Conservation (phyloP, 2,888 invertebrate genomes). For the Drosophila barbarae region DNA sequence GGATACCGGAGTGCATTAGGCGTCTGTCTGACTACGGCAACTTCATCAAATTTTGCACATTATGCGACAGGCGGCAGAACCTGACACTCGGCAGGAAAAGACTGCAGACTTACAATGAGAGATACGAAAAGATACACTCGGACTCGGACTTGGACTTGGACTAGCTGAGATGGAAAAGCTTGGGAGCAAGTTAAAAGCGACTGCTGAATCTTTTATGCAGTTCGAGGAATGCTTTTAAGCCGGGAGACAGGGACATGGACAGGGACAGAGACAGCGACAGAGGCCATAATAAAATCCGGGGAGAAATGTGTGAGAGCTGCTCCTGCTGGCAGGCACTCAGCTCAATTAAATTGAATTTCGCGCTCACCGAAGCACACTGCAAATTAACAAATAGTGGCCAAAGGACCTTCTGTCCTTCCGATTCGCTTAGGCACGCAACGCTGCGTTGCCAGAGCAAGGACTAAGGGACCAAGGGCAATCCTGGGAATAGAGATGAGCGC, state of each 20-base stretch:
- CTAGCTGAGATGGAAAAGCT: conserved; percentile 29
- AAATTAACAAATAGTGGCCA: conserved; percentile 70
- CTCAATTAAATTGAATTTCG: conserved; percentile 77
- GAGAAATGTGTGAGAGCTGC: conserved; percentile 64
- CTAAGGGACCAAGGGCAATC: conserved; percentile 16
- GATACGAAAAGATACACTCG: conserved; percentile 17
- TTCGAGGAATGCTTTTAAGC: conserved; percentile 47
- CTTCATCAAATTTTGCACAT: conserved; percentile 76
- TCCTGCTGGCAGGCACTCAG: conserved; percentile 62
- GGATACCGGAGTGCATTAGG: conserved; percentile 40
- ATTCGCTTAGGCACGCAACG: conserved; percentile 74
- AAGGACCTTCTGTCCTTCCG: conserved; percentile 58
- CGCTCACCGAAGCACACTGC: conserved; percentile 75
- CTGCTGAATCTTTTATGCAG: conserved; percentile 73
- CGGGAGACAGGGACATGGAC: conserved; percentile 51
- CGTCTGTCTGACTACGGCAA: conserved; percentile 39
- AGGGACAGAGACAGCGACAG: conserved; percentile 52
- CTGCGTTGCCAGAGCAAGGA: conserved; percentile 51
- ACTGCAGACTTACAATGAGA: conserved; percentile 10
- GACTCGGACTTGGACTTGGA: conserved; percentile 2
- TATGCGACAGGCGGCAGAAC: conserved; percentile 73
- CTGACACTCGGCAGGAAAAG: conserved; percentile 62
- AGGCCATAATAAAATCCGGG: conserved; percentile 71
- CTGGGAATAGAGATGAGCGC: conserved; percentile 6
- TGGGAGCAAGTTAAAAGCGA: conserved; percentile 70